phyloP scores from a whole-genome alignment of 2,797 vertebrate genomes.

The Poeciliopsis gracilis region DNA sequence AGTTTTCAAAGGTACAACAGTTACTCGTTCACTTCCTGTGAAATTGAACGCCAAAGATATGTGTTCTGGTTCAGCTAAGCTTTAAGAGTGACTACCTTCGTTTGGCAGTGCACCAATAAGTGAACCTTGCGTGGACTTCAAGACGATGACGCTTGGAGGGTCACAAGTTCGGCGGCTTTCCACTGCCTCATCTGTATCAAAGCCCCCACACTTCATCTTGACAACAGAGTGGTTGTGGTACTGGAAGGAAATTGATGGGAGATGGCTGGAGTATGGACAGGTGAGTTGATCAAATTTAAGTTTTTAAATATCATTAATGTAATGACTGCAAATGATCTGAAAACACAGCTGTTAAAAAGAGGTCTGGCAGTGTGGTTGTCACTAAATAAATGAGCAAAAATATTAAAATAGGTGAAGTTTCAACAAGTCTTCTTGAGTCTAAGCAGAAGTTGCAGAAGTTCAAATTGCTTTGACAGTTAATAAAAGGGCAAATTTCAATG shows the following conservation, averaged over 20 bases:
- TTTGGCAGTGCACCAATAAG: neutral
- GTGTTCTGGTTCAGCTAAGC: neutral
- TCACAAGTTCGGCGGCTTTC: constrained; percentile 85
- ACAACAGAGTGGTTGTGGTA: constrained; percentile 96
- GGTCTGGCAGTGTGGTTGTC: too few species aligned
- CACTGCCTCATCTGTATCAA: constrained; percentile 87
- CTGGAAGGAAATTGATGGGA: constrained; percentile 83
- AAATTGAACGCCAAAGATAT: neutral
- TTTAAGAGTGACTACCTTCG: neutral
- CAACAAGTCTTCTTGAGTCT: neutral
- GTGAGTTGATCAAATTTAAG: constrained; percentile 25
- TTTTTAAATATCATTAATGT: neutral
- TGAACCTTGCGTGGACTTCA: constrained; percentile 76
- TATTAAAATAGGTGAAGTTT: neutral
- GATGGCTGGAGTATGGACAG: constrained; percentile 87
- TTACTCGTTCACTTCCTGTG: neutral
- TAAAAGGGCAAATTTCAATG: neutral
- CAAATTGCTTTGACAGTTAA: neutral
- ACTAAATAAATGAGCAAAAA: neutral
- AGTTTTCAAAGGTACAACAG: constrained; percentile 37
- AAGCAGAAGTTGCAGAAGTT: neutral
- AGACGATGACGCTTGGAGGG: constrained; percentile 78
- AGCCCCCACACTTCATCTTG: constrained; percentile 86
- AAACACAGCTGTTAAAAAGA: too few species aligned
- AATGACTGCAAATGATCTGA: too few species aligned